Base-by-base conservation (phyloP, 2,888 invertebrate species). In the Spilosoma lubricipeda region DNA sequence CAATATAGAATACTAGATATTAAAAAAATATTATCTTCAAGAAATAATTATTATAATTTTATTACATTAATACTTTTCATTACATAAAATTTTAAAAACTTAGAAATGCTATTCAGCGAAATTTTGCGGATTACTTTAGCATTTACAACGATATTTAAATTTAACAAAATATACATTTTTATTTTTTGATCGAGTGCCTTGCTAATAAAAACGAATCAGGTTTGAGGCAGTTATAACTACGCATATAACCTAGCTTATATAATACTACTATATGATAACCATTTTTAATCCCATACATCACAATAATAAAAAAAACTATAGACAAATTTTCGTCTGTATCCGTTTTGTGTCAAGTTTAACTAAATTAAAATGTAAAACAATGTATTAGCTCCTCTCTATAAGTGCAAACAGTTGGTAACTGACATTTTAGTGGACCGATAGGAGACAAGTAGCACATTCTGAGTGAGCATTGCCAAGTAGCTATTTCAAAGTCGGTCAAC, bases 361-460 rank as follows among this genome's bases (percentile, higher is more conserved):
- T 45, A 48, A 77, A 48, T 67, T 71, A 77, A 73, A 42, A 73
- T 74, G 73, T 70, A 8, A 52, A 69, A 30, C 18, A 77, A 68
- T 66, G 77, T 74, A 39, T 23, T 23, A 56, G 9, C 2, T 56
- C 52, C 52, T 56, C 52, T n/a, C 0, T n/a, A 56, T 52, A 56
- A 20, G 52, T n/a, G 23, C 74, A 74, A 74, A 63, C 63, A 18
- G 63, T 30, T 30, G 15, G 15, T 63, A 63, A 63, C 63, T 63
- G 63, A 59, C 59, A 59, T 1, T 27, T 59, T 63, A 5, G 18
- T 63, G 30, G 18, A 63, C 63, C 27, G 30, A 63, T 30, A 27
- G 63, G 27, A 30, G 30, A 27, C 63, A 63, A 63, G 63, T 63
- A 59, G 18, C 18, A n/a, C 33, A 33, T 59, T 69, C 56, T 36